A percentile compares a stretch with the other conserved stretches of the same genome.
These are phyloP conservation scores for Melinaea marsaeus DNA, from an alignment of 2,888 invertebrate genomes.

Conservation along the genomic window DNA sequence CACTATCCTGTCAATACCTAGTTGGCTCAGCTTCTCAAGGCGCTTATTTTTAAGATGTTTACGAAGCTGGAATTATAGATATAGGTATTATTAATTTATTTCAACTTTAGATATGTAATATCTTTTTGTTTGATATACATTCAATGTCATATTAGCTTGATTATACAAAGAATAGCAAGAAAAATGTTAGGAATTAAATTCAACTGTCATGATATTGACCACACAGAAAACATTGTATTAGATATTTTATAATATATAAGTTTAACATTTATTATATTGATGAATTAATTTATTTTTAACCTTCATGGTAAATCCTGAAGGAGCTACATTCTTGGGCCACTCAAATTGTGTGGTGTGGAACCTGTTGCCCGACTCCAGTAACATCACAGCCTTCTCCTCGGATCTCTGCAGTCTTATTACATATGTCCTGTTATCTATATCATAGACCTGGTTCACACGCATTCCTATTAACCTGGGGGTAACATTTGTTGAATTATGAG, in stretches of 20 bases:
- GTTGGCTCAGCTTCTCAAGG: constrained; percentile 88
- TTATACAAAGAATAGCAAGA: no score
- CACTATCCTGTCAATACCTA: constrained; percentile 96
- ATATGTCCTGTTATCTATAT: constrained; percentile 97
- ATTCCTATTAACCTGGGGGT: constrained; percentile 86
- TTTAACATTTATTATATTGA: not conserved
- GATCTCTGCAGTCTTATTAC: constrained; percentile 90
- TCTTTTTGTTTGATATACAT: no score
- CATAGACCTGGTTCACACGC: constrained; percentile 98
- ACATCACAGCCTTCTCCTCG: constrained; percentile 90
- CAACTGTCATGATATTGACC: no score
- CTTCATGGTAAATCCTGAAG: constrained; percentile 99
- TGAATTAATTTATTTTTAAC: constrained; percentile 56
- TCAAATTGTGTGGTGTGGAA: constrained; percentile 97
- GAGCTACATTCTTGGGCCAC: constrained; percentile 98
- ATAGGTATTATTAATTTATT: no score
- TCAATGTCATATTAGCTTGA: no score
- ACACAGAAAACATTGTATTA: no score
- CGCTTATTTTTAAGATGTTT: constrained; percentile 98
- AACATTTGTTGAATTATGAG: no score
- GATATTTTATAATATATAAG: not conserved
- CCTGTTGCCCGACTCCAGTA: constrained; percentile 95
- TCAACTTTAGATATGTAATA: no score
- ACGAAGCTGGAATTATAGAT: constrained; percentile 80
- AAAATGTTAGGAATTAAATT: no score